Percentiles rank a stretch among this genome's conserved stretches.
Evolutionary conservation across 2,113 vertebrate species (phyloP).

Genomic region (Chaetops frenatus): DNA sequence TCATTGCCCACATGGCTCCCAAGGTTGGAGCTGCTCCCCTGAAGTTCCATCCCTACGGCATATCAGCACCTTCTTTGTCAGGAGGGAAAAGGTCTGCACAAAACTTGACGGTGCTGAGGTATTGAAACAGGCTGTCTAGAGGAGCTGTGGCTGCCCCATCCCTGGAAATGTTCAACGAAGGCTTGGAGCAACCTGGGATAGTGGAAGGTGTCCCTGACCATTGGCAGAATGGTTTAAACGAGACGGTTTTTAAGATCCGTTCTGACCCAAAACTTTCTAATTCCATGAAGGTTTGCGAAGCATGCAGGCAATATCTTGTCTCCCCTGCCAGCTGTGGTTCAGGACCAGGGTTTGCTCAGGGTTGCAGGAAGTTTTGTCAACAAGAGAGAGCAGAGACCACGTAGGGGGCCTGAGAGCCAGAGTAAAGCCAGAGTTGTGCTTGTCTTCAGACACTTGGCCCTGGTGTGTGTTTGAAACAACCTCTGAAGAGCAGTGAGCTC

Average conservation of each 20-base stretch:
- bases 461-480: fast-evolving
- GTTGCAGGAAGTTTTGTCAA: fast-evolving
- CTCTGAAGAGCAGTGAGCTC: not conserved
- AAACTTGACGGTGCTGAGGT: not conserved
- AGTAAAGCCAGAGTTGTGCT: not conserved
- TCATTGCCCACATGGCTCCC: fast-evolving
- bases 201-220: not conserved
- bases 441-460: not conserved
- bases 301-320: fast-evolving
- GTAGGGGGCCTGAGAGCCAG: not conserved
- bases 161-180: not conserved
- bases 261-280: not conserved
- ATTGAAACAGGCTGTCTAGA: not conserved
- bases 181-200: not conserved
- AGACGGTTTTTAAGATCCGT: fast-evolving
- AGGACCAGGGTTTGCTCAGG: not conserved
- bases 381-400: not conserved
- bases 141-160: not conserved
- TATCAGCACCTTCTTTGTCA: not conserved
- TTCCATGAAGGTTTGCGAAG: not conserved
- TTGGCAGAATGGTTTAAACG: not conserved
- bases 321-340: not conserved
- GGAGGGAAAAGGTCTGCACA: not conserved
- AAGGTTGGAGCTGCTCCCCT: not conserved
- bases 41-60: not conserved